Evolutionary conservation across 2,113 vertebrate genomes (phyloP).

Genomic region (Tychaedon coryphoeus): DNA sequence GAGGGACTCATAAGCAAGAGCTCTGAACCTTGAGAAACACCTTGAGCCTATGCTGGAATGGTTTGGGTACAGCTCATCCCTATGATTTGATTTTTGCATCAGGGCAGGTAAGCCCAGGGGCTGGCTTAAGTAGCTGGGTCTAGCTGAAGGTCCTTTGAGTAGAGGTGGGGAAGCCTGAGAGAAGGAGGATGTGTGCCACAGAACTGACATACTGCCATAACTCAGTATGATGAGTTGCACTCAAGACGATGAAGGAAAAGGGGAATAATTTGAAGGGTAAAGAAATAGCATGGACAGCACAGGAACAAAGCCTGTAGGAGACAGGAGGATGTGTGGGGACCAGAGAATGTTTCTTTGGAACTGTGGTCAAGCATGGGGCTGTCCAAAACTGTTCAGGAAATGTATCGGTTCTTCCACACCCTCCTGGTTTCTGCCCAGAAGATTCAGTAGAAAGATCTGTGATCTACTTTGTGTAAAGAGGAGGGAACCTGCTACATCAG

Average conservation of each 20-base stretch:
- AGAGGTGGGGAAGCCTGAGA: neutral
- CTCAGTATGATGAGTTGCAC: neutral
- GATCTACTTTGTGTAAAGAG: neutral
- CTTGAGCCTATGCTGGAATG: rapidly evolving
- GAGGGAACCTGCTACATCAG: neutral
- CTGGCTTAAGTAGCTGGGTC: neutral
- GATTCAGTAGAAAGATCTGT: neutral
- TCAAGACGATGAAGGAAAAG: neutral
- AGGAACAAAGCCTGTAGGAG: neutral
- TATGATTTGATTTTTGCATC: neutral
- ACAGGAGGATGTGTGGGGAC: neutral
- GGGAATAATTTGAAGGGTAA: neutral
- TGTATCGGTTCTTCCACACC: neutral
- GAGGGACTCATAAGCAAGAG: neutral
- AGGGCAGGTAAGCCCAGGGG: neutral
- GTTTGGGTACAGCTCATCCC: neutral
- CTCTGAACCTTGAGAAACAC: neutral
- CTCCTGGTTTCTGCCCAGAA: neutral
- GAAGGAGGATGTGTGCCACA: neutral
- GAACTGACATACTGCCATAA: neutral
- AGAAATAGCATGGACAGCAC: neutral
- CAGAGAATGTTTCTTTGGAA: neutral
- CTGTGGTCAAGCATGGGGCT: neutral
- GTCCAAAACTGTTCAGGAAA: neutral
- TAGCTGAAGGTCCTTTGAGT: neutral